Base-by-base conservation (phyloP, 2,888 invertebrate species). In the Digitonthophagus gazella region DNA sequence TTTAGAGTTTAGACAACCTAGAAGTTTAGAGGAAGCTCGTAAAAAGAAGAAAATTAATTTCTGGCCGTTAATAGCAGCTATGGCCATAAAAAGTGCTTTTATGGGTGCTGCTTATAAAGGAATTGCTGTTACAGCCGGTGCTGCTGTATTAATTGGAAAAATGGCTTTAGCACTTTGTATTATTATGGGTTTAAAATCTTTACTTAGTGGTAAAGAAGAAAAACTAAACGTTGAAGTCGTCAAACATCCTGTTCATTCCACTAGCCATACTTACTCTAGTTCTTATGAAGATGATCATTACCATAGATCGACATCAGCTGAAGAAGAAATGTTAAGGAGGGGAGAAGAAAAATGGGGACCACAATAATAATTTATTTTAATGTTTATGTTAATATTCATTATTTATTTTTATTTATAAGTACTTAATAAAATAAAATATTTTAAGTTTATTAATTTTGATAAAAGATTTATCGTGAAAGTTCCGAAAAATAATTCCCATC, bases 191-290 rank as follows among this genome's bases (percentile, higher is more conserved):
- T 83, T 94, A 67, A 93, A 93, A 85, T 93, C 93, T 76, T 84
- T 94, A 28, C 88, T 93, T 20, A 87, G 89, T 3, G 82, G 84
- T 16, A 85, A 86, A 65, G 88, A 89, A 15, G 88, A 90, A 70
- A 91, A 93, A 77, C 92, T 92, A 81, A 93, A 93, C 0, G 93
- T 93, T 3, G 93, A 94, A 83, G 93, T 94, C 74, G 90, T 94
- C 67, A 93, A 93, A 80, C 91, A 93, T 82, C 94, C 93, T n/a
- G 90, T 92, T 78, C 89, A 93, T 67, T 90, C 90, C 65, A 91
- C 91, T 79, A 89, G 89, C 75, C 92, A 93, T 78, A 89, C 91
- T 3, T 93, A 93, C 78, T 91, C 92, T 1, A 86, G 89, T 3
- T 86, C 88, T 65, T 88, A 90, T 76, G 76, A 76, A n/a, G 76